Evolutionary conservation across 2,888 invertebrate species (phyloP).

Genomic region (Trichogramma dendrolimi): DNA sequence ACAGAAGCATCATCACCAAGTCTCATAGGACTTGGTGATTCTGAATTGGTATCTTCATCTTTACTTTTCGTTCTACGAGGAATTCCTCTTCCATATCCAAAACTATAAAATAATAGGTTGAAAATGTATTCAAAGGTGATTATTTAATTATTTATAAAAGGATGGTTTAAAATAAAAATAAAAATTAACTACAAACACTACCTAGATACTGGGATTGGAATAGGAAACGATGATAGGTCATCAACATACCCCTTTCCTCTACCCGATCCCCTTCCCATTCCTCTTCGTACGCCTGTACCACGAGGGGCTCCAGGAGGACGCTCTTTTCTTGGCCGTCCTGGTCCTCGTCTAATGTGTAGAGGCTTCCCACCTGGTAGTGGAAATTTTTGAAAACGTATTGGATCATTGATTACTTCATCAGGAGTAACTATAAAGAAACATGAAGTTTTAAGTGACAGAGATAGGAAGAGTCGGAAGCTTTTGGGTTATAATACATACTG

Average conservation of each 20-base stretch:
- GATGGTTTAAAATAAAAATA: background rate
- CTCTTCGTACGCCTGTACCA: conserved; percentile 42
- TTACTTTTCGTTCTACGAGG: conserved; percentile 54
- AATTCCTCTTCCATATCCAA: conserved; percentile 50
- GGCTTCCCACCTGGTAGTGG: conserved; percentile 58
- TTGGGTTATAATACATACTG: conserved; percentile 9
- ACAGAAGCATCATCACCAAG: conserved; percentile 42
- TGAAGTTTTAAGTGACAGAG: conserved; percentile 8
- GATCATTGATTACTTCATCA: conserved; percentile 66
- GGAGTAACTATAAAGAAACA: conserved; percentile 47
- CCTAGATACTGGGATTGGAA: background rate
- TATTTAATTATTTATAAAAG: background rate
- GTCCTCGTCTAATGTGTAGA: conserved; percentile 65
- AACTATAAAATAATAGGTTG: conserved; percentile 31
- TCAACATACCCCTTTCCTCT: conserved; percentile 47
- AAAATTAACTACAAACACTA: too few relatives aligned
- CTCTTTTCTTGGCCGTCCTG: conserved; percentile 77
- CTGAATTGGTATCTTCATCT: conserved; percentile 50
- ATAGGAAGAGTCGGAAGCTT: conserved; percentile 3
- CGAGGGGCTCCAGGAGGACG: conserved; percentile 55
- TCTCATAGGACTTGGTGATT: conserved; percentile 51
- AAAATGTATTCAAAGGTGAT: too few relatives aligned
- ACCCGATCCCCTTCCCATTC: conserved; percentile 46
- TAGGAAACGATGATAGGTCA: background rate
- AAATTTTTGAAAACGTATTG: conserved; percentile 57